Base-by-base conservation (phyloP, 2,113 vertebrate species). In the Chaenogobius annularis region DNA sequence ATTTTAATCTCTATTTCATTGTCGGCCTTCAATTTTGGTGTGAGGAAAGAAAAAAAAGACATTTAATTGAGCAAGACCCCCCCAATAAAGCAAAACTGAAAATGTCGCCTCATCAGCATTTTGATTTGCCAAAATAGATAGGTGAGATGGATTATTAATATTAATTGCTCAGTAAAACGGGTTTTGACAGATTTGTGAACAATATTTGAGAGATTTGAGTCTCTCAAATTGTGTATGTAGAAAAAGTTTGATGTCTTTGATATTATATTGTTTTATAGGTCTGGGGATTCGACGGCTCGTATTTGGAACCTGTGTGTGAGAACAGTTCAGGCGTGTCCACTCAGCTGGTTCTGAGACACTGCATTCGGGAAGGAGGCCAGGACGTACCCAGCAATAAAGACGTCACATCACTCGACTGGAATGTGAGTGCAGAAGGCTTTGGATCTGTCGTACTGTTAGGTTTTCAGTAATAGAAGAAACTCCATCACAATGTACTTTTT, bases 301-400 rank as follows among this genome's bases (percentile, higher is more conserved):
- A 99, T 99, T 87, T 99, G 98, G 98, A 99, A 99, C 93, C 95
- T 99, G 72, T 98, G 72, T 98, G 96, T 70, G 98, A 99, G 86
- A 99, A 98, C 83, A 97, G 96, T 90, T 96, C 95, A 7, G 94
- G 96, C 23, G 95, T 96, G 77, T 98, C 98, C 67, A 98, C 97
- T 5, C 98, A 99, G 90, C 93, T 99, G 77, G 98, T 99, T 69
- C 95, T 99, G 26, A 93, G 98, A 80, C 98, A 99, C 87, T 99
- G 98, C 89, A 99, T 99, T 92, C 95, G 97, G 61, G 98, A 99
- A 86, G 98, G 98, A 0, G 98, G 98, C 62, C 98, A 99, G 87
- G 98, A 99, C 3, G 97, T 99, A 66, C 98, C 98, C 61, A 99
- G 98, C 93, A 99, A 99, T 95, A 99, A 99, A 92, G 98, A 99